These are phyloP conservation scores for Pipa parva DNA, from an alignment of 2,113 vertebrate genomes.

Conservation along the genomic window DNA sequence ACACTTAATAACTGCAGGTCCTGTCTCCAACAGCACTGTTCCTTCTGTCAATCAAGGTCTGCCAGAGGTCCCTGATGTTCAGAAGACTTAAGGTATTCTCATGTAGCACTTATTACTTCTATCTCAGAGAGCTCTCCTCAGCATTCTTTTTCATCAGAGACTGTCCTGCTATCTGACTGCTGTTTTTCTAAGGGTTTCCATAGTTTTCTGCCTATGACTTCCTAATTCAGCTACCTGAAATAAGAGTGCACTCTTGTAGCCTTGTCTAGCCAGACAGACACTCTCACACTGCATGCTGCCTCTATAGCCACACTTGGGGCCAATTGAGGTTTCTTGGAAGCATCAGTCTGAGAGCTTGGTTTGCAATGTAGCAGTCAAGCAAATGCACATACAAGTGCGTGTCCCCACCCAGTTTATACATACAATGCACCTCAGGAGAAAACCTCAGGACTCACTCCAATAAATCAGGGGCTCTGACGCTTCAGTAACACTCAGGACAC, in stretches of 20 bases:
- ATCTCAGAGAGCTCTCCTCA: constrained; percentile 9
- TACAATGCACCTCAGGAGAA: background rate
- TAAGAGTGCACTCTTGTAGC: too few relatives aligned
- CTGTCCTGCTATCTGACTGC: background rate
- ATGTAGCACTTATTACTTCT: background rate
- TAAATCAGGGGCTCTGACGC: constrained; percentile 22
- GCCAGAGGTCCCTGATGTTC: background rate
- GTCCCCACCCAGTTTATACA: background rate
- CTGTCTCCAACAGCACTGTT: background rate
- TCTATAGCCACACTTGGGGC: too few relatives aligned
- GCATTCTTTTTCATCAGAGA: constrained; percentile 1
- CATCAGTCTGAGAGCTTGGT: too few relatives aligned
- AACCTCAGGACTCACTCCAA: constrained; percentile 21
- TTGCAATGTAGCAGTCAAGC: background rate
- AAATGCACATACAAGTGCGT: background rate
- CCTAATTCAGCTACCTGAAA: too few relatives aligned
- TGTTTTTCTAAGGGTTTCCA: too few relatives aligned
- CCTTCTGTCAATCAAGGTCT: too few relatives aligned
- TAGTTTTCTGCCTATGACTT: too few relatives aligned
- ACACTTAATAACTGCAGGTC: too few relatives aligned
- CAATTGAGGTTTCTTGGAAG: too few relatives aligned
- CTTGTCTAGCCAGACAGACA: too few relatives aligned
- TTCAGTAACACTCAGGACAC: constrained; percentile 29
- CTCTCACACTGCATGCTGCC: too few relatives aligned
- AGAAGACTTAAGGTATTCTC: too few relatives aligned